Conservation (phyloP, 2,113 vertebrate species). For the Colinus virginianus region DNA sequence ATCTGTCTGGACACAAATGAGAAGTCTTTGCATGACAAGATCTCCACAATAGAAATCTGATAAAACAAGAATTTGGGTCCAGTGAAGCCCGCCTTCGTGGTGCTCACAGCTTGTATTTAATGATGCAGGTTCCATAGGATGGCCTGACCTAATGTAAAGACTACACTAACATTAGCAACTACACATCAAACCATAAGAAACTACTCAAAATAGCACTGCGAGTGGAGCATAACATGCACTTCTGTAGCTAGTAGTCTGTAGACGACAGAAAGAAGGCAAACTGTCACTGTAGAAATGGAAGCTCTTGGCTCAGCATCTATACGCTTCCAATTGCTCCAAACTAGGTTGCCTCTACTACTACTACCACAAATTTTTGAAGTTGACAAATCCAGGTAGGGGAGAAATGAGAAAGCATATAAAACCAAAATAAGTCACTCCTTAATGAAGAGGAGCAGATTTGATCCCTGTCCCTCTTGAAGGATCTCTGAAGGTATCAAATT, state of each 20-base stretch:
- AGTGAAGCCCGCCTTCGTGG: neutral
- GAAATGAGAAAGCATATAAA: neutral
- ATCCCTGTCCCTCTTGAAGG: neutral
- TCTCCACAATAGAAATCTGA: neutral
- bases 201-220: neutral
- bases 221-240: neutral
- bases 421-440: neutral
- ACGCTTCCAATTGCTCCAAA: neutral
- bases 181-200: neutral
- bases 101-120: neutral
- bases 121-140: neutral
- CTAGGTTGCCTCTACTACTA: neutral
- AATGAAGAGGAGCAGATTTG: neutral
- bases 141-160: neutral
- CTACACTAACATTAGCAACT: neutral
- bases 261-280: neutral
- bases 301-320: neutral
- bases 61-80: neutral
- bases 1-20: neutral
- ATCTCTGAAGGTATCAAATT: neutral
- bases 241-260: neutral
- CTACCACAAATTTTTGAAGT: neutral
- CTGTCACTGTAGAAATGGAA: neutral
- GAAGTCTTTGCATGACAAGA: neutral
- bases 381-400: neutral